phyloP scores from a whole-genome alignment of 2,113 vertebrate species.

The Thalassoma bifasciatum region DNA sequence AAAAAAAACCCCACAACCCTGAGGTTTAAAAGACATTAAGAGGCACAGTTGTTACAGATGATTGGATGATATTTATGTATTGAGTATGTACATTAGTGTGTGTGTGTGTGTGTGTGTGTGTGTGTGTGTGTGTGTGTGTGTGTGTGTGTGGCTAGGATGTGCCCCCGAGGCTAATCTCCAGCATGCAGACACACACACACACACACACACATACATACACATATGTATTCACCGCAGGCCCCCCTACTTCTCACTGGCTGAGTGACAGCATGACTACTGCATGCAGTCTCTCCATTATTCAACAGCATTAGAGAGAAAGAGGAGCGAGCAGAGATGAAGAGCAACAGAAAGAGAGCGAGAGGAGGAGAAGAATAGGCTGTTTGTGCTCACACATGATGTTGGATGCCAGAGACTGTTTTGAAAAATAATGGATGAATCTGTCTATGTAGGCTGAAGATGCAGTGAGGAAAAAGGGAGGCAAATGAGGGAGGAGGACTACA shows the following conservation, averaged over 20 bases:
- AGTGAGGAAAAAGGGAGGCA: constrained; percentile 29
- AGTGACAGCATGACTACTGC: constrained; percentile 78
- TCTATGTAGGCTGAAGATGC: constrained; percentile 44
- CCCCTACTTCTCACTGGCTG: constrained; percentile 64
- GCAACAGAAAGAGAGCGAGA: constrained; percentile 44
- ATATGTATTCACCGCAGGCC: constrained; percentile 67
- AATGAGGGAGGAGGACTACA: constrained; percentile 41
- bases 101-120: not conserved
- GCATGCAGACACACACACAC: constrained; percentile 44
- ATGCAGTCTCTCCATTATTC: constrained; percentile 79
- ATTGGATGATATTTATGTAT: constrained; percentile 50
- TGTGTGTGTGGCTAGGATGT: constrained; percentile 11
- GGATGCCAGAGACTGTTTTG: constrained; percentile 52
- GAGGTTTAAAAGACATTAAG: not conserved
- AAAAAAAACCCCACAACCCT: constrained; percentile 18
- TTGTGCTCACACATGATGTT: constrained; percentile 54
- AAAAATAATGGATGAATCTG: constrained; percentile 60
- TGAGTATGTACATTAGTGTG: constrained; percentile 11
- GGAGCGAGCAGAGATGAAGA: constrained; percentile 60
- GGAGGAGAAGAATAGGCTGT: constrained; percentile 47
- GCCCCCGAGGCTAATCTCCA: constrained; percentile 66
- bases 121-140: not conserved
- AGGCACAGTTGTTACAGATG: constrained; percentile 41
- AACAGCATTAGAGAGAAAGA: constrained; percentile 70
- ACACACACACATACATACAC: constrained; percentile 23